Evolutionary conservation across 1,140 invertebrate species (phyloP).

Genomic region (Lepidostoma basale): DNA sequence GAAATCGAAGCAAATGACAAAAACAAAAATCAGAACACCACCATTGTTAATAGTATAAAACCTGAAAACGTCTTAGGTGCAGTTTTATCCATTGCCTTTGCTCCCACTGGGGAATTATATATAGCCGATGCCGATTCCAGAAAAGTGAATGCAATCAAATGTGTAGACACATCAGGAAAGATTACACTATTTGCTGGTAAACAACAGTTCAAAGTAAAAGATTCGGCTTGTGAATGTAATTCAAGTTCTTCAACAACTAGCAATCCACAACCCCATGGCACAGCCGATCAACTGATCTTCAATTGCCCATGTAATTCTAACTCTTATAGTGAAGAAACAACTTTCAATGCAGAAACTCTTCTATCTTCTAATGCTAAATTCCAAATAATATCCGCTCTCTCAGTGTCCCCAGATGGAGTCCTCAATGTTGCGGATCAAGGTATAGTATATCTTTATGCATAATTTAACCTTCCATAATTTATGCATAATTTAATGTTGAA

Average conservation of each 20-base stretch:
- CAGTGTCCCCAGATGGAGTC: slow-evolving; percentile 92
- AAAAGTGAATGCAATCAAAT: slow-evolving; percentile 85
- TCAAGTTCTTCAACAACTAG: slow-evolving; percentile 62
- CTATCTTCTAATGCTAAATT: slow-evolving; percentile 90
- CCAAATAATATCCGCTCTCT: slow-evolving; percentile 88
- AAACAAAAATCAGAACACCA: slow-evolving; percentile 26
- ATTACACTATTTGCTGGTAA: slow-evolving; percentile 84
- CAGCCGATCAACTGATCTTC: slow-evolving; percentile 54
- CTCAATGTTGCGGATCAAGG: slow-evolving; percentile 94
- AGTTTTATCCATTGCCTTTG: slow-evolving; percentile 85
- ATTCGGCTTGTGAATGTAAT: slow-evolving; percentile 65
- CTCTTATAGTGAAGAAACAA: slow-evolving; percentile 66
- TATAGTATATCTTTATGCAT: slow-evolving; percentile 45
- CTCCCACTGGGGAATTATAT: slow-evolving; percentile 90
- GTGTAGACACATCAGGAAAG: slow-evolving; percentile 80
- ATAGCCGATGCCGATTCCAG: slow-evolving; percentile 92
- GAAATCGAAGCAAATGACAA: slow-evolving; percentile 35
- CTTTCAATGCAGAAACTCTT: slow-evolving; percentile 79
- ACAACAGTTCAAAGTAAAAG: slow-evolving; percentile 66
- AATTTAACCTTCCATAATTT: too few species aligned
- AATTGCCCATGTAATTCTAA: slow-evolving; percentile 65
- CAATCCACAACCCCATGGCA: slow-evolving; percentile 52
- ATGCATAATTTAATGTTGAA: background rate
- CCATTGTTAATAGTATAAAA: slow-evolving; percentile 51
- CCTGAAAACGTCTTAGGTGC: slow-evolving; percentile 71